phyloP scores from a whole-genome alignment of 2,888 invertebrate genomes.

The Diadromus collaris region DNA sequence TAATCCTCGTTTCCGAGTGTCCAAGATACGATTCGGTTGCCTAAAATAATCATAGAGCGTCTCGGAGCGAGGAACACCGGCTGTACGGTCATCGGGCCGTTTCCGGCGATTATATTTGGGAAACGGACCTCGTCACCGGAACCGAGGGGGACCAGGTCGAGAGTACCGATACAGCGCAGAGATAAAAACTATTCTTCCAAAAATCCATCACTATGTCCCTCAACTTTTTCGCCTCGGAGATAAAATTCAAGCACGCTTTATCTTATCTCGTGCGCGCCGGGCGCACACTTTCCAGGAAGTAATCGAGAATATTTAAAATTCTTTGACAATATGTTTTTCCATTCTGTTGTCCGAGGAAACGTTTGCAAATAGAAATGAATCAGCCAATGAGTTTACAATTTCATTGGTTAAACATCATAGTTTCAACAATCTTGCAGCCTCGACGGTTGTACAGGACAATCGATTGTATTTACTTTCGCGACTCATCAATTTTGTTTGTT shows the following conservation, averaged over 20 bases:
- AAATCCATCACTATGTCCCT: conserved; percentile 1
- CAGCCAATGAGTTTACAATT: conserved; percentile 5
- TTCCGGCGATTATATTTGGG: conserved; percentile 29
- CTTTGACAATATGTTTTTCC: neutral
- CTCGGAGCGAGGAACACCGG: neutral
- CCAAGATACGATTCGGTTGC: conserved; percentile 1
- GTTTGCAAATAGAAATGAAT: conserved; percentile 17
- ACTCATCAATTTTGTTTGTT: neutral
- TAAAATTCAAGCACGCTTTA: conserved; percentile 8
- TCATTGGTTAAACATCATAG: neutral
- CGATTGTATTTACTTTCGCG: too few species aligned
- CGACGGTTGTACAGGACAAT: neutral
- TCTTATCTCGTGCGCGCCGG: conserved; percentile 22
- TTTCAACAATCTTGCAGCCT: neutral
- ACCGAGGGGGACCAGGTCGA: conserved; percentile 3
- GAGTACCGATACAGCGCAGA: neutral
- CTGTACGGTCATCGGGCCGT: conserved; percentile 2
- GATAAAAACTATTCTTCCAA: conserved; percentile 25
- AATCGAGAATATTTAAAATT: conserved; percentile 3
- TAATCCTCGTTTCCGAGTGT: conserved; percentile 23
- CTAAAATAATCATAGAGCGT: conserved; percentile 3
- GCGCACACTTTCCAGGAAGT: conserved; percentile 13
- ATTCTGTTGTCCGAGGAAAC: neutral
- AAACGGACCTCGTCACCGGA: conserved; percentile 23
- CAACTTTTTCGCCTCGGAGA: conserved; percentile 2